Percentiles rank a stretch among this genome's conserved stretches.
Conservation (phyloP, 2,888 invertebrate genomes). For the Dynastes hyllus region DNA sequence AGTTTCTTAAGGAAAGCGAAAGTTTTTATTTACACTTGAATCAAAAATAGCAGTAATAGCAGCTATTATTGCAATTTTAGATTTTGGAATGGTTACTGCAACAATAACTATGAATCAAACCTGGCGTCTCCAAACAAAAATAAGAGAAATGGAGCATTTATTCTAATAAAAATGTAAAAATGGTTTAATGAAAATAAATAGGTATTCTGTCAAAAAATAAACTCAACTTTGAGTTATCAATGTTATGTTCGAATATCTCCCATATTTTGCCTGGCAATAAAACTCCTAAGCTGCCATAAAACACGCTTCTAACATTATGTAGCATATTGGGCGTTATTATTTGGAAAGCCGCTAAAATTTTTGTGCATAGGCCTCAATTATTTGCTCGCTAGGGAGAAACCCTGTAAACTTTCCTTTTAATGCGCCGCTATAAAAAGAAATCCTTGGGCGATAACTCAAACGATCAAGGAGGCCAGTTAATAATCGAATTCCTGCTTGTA, state of each 20-base stretch:
- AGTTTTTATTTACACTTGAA: no score
- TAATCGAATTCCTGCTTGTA: slow-evolving; percentile 16
- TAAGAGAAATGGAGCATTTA: no score
- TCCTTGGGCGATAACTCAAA: slow-evolving; percentile 30
- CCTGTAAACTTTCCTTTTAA: slow-evolving; percentile 28
- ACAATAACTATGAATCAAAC: no score
- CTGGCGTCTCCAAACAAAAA: no score
- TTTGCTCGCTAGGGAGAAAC: not conserved
- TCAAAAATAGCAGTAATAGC: no score
- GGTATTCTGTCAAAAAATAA: no score
- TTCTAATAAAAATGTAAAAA: no score
- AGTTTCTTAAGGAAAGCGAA: no score
- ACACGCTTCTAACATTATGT: not conserved
- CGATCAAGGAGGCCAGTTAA: slow-evolving; percentile 44
- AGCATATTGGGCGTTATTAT: not conserved
- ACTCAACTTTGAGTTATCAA: not conserved
- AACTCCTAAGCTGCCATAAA: not conserved
- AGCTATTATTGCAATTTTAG: no score
- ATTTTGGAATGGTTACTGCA: no score
- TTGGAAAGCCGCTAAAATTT: not conserved
- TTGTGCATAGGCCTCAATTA: not conserved
- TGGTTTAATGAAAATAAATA: no score
- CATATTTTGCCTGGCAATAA: not conserved
- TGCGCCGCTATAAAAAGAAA: slow-evolving; percentile 43
- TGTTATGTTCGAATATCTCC: not conserved